Base-by-base conservation (phyloP, 2,888 invertebrate species). In the Trichogramma evanescens region DNA sequence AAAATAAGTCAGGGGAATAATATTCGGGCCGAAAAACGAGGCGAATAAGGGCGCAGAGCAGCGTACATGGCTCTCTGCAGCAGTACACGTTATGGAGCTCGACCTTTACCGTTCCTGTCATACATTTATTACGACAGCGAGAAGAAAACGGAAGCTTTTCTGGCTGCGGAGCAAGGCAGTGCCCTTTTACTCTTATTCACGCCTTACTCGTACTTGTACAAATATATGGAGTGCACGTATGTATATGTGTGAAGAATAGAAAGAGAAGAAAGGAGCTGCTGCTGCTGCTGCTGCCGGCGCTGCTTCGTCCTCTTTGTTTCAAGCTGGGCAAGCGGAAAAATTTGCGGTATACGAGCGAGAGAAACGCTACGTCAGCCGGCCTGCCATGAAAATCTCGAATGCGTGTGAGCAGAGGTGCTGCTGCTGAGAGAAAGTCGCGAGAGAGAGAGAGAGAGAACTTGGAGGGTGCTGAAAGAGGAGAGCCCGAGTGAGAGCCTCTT, bases 301-400 rank as follows among this genome's bases (percentile, higher is more conserved):
- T 13, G 26, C 26, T 26, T 26, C 26, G 26, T 26, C 26, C 26
- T 54, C 40, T 53, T 50, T 62, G 59, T 62, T 56, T 50, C 50
- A 55, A 41, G 13, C 38, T 46, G 44, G 41, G 55, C 52, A 50
- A 44, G 57, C 54, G 54, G 54, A 58, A 61, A 51, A 58, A 54
- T 58, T 58, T 55, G 51, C 43, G 54, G 51, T 26, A 26, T 26
- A 26, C 9, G 38, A 45, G 39, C 40, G 41, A 50, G 26, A 50
- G 26, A 51, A 54, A 40, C n/a, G 58, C 58, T 45, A 41, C 52
- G 61, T 58, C 55, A 55, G 58, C 26, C 26, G 26, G 7, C 38
- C 38, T 6, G n/a, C 4, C 10, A 3, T 4, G 9, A 10, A 42
- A 10, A n/a, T 38, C 42, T 38, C 45, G 43, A 59, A 51, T 52